Evolutionary conservation across 2,888 invertebrate genomes (phyloP), one percentile per base, ranked within the genome.

Genomic region (Dasysyrphus albostriatus): DNA sequence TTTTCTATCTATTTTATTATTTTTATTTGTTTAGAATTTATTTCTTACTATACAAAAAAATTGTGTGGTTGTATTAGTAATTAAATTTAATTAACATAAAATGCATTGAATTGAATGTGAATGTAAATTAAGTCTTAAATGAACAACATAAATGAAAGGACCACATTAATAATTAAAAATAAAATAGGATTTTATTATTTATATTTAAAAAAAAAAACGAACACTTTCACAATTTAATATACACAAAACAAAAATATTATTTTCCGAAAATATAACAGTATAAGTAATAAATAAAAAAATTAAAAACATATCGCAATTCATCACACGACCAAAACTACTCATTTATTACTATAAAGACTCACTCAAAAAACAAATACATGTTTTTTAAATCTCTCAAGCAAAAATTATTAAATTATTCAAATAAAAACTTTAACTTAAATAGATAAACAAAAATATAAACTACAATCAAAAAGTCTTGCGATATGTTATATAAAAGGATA

Each of bases 21-120:
- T 42, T 63, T 61, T 51, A 51, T 12, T 37, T 32, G 7, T 32
- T 37, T 37, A 32, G 19, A 34, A n/a, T 39, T 72, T 69, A 44
- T 29, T 32, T 61, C 58, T 51, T 54, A 29, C 29, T 54, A 32
- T 7, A 14, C 16, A 58, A 63, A 74, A n/a, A 44, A 70, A 78
- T 70, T 78, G 82, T 78, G 85, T 74, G 74, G 82, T 87, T 87
- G 85, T 82, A 74, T 61, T 69, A 82, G 65, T 72, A 19, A 67
- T 32, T 42, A 51, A 14, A 37, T 5, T 24, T 34, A 19, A 63
- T 51, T 4, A 32, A 72, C 7, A 32, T 34, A 47, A 32, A 59
- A 75, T 61, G 39, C 39, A 73, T 79, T 75, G 39, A 83, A 63
- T 65, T 85, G 51, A 74, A 84, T 42, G 47, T 67, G 34, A 67